Conservation (phyloP, 2,888 invertebrate species). For the Drosophila picticornis region DNA sequence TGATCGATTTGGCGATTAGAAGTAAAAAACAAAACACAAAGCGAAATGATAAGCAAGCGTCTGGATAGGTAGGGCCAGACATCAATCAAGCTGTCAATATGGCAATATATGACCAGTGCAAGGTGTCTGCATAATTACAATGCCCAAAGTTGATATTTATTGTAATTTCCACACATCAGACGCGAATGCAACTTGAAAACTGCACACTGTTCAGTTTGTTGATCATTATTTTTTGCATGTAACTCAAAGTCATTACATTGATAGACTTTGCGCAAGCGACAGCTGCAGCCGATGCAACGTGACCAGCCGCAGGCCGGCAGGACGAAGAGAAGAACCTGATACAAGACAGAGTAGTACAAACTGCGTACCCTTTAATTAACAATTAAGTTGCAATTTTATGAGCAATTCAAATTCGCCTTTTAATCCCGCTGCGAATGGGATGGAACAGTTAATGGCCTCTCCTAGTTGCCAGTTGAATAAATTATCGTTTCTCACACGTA, state of each 20-base stretch:
- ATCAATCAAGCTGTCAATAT: slow-evolving; percentile 78
- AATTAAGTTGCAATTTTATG: slow-evolving; percentile 78
- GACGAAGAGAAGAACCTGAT: slow-evolving; percentile 1
- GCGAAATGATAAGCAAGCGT: slow-evolving; percentile 54
- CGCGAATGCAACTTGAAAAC: slow-evolving; percentile 27
- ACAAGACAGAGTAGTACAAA: slow-evolving; percentile 11
- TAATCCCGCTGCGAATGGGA: slow-evolving; percentile 52
- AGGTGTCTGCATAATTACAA: slow-evolving; percentile 74
- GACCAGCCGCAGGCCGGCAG: slow-evolving; percentile 48
- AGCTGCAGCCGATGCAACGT: slow-evolving; percentile 51
- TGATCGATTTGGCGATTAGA: slow-evolving; percentile 58
- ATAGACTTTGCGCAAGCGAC: slow-evolving; percentile 62
- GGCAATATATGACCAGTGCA: slow-evolving; percentile 60
- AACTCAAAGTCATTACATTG: slow-evolving; percentile 68
- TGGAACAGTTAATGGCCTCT: slow-evolving; percentile 18
- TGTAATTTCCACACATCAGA: slow-evolving; percentile 76
- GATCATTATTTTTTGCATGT: slow-evolving; percentile 50
- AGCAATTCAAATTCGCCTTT: slow-evolving; percentile 58
- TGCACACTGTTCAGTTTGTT: slow-evolving; percentile 27
- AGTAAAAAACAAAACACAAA: slow-evolving; percentile 6
- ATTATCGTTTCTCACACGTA: slow-evolving; percentile 76
- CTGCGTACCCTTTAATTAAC: slow-evolving; percentile 76
- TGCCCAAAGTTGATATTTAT: slow-evolving; percentile 72
- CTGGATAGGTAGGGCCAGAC: slow-evolving; percentile 32
- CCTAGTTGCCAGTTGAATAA: slow-evolving; percentile 64